Conservation (phyloP, 2,113 vertebrate genomes). For the Thalassoma bifasciatum region DNA sequence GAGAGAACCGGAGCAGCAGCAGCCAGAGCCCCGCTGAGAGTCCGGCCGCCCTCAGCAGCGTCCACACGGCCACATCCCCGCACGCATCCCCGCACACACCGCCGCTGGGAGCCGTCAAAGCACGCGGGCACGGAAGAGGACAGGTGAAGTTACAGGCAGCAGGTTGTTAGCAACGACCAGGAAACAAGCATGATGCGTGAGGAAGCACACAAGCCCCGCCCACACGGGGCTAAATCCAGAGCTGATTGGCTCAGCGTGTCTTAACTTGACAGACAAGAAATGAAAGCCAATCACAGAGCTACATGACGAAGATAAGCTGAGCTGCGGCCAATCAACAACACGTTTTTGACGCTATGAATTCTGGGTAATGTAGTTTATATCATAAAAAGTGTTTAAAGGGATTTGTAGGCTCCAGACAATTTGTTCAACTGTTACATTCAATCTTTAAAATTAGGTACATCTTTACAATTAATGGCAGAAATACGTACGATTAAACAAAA, state of each 20-base stretch:
- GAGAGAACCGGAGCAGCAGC: constrained; percentile 61
- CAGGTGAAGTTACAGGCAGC: constrained; percentile 70
- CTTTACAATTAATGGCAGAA: no score
- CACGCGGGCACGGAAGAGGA: constrained; percentile 39
- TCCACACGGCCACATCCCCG: constrained; percentile 54
- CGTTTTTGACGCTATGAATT: neutral
- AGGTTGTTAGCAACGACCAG: constrained; percentile 77
- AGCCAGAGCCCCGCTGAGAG: constrained; percentile 33
- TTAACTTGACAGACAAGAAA: constrained; percentile 9
- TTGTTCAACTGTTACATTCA: no score
- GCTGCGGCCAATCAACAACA: constrained; percentile 46
- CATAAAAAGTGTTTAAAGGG: neutral
- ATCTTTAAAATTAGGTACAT: neutral
- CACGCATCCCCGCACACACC: neutral
- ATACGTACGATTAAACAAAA: no score
- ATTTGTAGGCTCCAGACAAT: neutral
- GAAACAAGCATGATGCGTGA: constrained; percentile 48
- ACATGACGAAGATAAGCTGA: constrained; percentile 12
- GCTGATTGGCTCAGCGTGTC: constrained; percentile 50
- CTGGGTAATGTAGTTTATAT: constrained; percentile 53
- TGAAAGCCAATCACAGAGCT: neutral
- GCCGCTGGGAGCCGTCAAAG: constrained; percentile 10
- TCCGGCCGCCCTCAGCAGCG: constrained; percentile 35
- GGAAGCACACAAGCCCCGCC: constrained; percentile 58
- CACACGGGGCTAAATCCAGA: neutral